A percentile compares a stretch with the other conserved stretches of the same genome.
These are phyloP conservation scores for Cryptus viduatorius DNA, from an alignment of 2,888 invertebrate species.

Conservation along the genomic window DNA sequence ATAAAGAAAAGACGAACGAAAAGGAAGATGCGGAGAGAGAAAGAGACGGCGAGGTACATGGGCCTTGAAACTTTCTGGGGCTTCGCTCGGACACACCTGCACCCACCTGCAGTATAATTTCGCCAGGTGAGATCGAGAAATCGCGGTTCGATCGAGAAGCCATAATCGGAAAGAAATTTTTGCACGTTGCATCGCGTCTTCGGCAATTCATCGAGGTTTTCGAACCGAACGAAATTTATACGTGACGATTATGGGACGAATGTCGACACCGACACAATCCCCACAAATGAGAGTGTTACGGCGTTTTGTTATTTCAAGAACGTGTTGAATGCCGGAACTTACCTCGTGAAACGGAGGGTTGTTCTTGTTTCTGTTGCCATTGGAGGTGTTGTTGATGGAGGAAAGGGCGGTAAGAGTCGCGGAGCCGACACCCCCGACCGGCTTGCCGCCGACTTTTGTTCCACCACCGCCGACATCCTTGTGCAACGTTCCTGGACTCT, in stretches of 20 bases:
- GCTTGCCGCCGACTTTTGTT: slow-evolving; percentile 83
- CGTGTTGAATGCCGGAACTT: slow-evolving; percentile 64
- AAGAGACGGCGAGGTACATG: neutral
- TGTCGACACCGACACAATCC: too few species aligned
- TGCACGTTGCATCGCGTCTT: neutral
- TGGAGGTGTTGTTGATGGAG: slow-evolving; percentile 82
- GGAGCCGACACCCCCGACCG: slow-evolving; percentile 82
- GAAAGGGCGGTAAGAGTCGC: slow-evolving; percentile 84
- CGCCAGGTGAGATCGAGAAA: slow-evolving; percentile 52
- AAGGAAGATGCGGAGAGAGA: neutral
- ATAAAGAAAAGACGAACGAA: neutral
- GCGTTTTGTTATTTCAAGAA: too few species aligned
- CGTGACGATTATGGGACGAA: neutral
- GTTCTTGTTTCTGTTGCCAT: slow-evolving; percentile 82
- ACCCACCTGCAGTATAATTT: slow-evolving; percentile 52
- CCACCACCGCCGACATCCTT: slow-evolving; percentile 84
- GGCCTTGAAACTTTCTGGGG: slow-evolving; percentile 47
- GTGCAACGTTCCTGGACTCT: slow-evolving; percentile 85
- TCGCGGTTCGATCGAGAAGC: neutral
- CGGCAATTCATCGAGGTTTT: neutral
- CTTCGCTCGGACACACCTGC: slow-evolving; percentile 47
- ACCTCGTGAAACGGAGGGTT: slow-evolving; percentile 83
- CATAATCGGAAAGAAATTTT: neutral
- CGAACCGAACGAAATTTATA: neutral
- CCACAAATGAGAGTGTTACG: too few species aligned